phyloP scores from a whole-genome alignment of 1,140 invertebrate genomes.

The Elysia chlorotica region DNA sequence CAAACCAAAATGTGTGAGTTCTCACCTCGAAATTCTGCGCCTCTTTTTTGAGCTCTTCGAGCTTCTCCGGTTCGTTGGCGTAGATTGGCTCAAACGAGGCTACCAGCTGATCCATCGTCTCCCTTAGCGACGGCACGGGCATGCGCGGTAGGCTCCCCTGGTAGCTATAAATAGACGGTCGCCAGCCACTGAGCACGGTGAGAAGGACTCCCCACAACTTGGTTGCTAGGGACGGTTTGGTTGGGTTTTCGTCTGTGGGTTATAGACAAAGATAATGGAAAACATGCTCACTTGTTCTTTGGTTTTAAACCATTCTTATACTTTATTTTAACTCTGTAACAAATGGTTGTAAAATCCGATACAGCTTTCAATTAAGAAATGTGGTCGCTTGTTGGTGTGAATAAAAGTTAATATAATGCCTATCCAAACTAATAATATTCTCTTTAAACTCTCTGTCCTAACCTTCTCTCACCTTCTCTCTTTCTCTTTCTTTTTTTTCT shows the following conservation, averaged over 20 bases:
- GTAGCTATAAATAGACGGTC: constrained; percentile 64
- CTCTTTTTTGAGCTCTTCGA: constrained; percentile 56
- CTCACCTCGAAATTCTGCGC: constrained; percentile 60
- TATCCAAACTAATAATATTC: no score
- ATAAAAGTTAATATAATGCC: no score
- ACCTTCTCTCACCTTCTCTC: no score
- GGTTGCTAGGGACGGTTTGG: constrained; percentile 57
- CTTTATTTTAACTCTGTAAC: no score
- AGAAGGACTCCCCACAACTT: constrained; percentile 62
- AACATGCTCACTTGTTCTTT: no score
- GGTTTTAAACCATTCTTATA: no score
- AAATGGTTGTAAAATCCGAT: no score
- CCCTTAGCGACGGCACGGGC: constrained; percentile 62
- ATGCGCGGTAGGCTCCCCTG: constrained; percentile 62
- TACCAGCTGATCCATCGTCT: constrained; percentile 60
- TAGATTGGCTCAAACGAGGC: constrained; percentile 64
- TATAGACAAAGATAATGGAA: no score
- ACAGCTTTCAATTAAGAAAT: no score
- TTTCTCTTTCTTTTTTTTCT: no score
- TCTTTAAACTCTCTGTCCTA: no score
- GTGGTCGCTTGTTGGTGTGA: no score
- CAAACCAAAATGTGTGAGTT: neutral
- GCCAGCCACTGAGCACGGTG: constrained; percentile 62
- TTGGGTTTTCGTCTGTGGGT: constrained; percentile 32
- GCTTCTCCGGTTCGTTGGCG: constrained; percentile 56